Evolutionary conservation across 2,113 vertebrate species (phyloP).

Genomic region (Marcusenius ussheri): DNA sequence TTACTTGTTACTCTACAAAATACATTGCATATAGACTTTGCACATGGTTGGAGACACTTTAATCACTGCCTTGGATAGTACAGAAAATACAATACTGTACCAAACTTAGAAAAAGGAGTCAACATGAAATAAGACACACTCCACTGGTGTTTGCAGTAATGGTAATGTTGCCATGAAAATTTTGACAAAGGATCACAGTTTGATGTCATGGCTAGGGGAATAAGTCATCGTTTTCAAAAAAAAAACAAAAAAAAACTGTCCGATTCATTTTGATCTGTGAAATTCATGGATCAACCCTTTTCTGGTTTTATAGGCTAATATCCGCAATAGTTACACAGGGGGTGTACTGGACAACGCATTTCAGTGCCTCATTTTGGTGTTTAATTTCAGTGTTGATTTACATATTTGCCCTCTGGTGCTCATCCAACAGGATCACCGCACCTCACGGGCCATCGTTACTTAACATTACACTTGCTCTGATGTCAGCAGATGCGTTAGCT

Average conservation of each 20-base stretch:
- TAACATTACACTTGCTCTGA: neutral
- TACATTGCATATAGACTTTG: neutral
- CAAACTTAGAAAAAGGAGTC: neutral
- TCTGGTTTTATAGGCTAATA: neutral
- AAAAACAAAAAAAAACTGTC: too few relatives aligned
- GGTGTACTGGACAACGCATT: neutral
- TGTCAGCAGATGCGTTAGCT: neutral
- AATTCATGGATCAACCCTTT: neutral
- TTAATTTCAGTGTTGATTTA: neutral
- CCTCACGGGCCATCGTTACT: neutral
- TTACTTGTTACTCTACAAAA: neutral
- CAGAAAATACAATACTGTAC: neutral
- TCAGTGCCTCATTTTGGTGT: neutral
- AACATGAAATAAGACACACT: neutral
- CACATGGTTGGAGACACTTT: neutral
- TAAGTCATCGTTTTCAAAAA: too few relatives aligned
- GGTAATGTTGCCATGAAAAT: neutral
- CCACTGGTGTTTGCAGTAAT: neutral
- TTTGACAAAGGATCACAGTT: conserved; percentile 32
- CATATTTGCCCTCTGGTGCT: neutral
- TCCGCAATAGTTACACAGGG: neutral
- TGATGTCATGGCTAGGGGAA: conserved; percentile 37
- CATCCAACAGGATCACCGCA: neutral
- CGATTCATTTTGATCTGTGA: too few relatives aligned
- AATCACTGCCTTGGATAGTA: neutral